Evolutionary conservation across 2,797 vertebrate genomes (phyloP).

Genomic region (Pipistrellus pygmaeus): DNA sequence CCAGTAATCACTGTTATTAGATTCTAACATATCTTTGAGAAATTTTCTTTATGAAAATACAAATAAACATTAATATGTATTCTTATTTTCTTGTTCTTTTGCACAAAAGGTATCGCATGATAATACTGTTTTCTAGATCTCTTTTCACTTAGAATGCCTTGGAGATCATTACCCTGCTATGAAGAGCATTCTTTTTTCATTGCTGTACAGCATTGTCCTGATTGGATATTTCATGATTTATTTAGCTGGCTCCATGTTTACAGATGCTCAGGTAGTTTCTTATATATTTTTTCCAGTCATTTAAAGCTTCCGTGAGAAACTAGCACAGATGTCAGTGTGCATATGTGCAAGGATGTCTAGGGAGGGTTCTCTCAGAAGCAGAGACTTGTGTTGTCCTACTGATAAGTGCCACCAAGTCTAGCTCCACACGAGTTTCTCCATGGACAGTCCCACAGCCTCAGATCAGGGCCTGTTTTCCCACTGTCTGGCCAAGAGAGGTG

Average conservation of each 20-base stretch:
- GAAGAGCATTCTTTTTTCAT: not conserved
- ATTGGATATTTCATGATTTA: not conserved
- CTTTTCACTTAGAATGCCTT: not conserved
- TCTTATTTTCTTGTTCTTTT: not conserved
- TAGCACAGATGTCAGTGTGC: not conserved
- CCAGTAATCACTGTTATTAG: not conserved
- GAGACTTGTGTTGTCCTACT: not conserved
- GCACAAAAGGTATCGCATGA: not conserved
- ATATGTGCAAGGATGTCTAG: not conserved
- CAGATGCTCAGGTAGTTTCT: not conserved
- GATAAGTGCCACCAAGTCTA: not conserved
- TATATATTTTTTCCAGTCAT: not conserved
- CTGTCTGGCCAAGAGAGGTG: fast-evolving
- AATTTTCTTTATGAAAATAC: slow-evolving; percentile 9
- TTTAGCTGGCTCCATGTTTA: not conserved
- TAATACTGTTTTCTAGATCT: not conserved
- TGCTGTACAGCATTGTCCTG: not conserved
- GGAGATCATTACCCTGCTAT: not conserved
- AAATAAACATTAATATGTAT: not conserved
- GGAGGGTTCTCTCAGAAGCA: not conserved
- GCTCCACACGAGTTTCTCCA: not conserved
- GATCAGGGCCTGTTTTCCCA: too few species aligned
- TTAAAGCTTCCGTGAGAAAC: not conserved
- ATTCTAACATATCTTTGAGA: not conserved
- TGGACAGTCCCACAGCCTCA: not conserved